Evolutionary conservation across 2,113 vertebrate species (phyloP).

Genomic region (Philantomba maxwellii): DNA sequence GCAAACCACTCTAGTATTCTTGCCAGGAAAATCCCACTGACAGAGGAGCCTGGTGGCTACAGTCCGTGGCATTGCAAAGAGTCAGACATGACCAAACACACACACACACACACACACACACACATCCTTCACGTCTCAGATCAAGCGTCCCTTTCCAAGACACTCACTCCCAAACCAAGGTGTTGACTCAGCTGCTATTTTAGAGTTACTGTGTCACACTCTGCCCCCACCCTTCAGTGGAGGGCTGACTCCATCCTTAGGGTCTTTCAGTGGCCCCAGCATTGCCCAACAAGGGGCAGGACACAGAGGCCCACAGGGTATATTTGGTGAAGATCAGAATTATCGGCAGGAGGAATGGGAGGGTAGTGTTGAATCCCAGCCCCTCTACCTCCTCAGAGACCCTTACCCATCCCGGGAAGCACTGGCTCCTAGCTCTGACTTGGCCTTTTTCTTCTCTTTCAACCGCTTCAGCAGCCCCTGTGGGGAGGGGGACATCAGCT

Average conservation of each 20-base stretch:
- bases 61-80: not conserved
- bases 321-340: not conserved
- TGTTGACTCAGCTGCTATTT: not conserved
- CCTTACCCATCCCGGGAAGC: conserved; percentile 62
- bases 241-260: not conserved
- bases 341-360: not conserved
- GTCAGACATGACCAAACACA: not conserved
- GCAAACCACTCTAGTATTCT: not conserved
- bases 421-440: conserved; percentile 24
- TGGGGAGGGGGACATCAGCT: not conserved
- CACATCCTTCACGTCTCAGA: not conserved
- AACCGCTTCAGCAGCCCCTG: conserved; percentile 62
- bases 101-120: not conserved
- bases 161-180: not conserved
- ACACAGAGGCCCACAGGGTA: not conserved
- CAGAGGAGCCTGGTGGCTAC: not conserved
- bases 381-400: not conserved
- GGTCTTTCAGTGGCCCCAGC: not conserved
- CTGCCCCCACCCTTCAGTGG: not conserved
- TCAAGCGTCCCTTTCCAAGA: not conserved
- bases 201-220: not conserved
- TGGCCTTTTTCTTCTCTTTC: conserved; percentile 63
- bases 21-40: not conserved
- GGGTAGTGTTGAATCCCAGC: not conserved
- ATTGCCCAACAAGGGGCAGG: not conserved